Evolutionary conservation across 2,113 vertebrate species (phyloP).

Genomic region (Thalassarche chlororhynchos): DNA sequence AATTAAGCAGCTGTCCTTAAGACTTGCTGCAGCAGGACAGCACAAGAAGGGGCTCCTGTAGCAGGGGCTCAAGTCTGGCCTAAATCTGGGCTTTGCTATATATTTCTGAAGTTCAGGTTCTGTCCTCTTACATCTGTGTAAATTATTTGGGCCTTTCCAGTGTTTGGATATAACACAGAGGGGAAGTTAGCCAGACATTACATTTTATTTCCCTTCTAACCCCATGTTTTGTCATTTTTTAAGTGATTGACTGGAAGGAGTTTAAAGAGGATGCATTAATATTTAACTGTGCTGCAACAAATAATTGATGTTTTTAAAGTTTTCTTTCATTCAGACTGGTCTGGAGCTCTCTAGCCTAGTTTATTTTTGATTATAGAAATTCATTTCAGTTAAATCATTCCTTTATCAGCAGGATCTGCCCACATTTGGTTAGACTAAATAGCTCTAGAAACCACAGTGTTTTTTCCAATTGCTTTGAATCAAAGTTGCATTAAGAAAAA

Average conservation of each 20-base stretch:
- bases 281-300: constrained; percentile 58
- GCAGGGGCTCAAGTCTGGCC: not conserved
- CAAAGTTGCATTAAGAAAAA: not conserved
- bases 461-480: constrained; percentile 63
- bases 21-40: not conserved
- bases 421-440: constrained; percentile 51
- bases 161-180: not conserved
- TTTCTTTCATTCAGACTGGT: constrained; percentile 36
- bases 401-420: constrained; percentile 60
- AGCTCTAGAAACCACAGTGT: constrained; percentile 29
- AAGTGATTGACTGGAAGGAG: constrained; percentile 64
- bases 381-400: constrained; percentile 52
- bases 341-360: constrained; percentile 28
- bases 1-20: not conserved
- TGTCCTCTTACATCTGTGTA: not conserved
- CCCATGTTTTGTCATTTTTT: constrained; percentile 25
- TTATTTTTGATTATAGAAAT: constrained; percentile 67
- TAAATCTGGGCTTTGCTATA: not conserved
- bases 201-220: constrained; percentile 49
- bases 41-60: not conserved
- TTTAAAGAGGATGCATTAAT: constrained; percentile 68
- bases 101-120: not conserved
- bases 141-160: not conserved
- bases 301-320: constrained; percentile 59
- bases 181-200: constrained; percentile 16